Evolutionary conservation across 1,140 invertebrate genomes (phyloP).

Genomic region (Drosophila simulans): DNA sequence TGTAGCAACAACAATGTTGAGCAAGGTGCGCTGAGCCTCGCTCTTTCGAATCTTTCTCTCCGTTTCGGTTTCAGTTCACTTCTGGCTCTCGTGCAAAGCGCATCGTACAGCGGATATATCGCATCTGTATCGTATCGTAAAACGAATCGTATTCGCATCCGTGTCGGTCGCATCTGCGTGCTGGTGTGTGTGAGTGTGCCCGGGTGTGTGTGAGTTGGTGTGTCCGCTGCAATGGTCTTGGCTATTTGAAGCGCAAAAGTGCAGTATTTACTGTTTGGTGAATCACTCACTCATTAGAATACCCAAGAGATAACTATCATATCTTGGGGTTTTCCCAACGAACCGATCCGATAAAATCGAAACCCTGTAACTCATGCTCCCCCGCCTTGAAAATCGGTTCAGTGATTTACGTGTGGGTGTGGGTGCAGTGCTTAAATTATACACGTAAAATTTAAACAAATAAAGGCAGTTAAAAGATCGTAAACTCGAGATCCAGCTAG

Average conservation of each 20-base stretch:
- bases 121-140: conserved; percentile 22
- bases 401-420: conserved; percentile 26
- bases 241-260: conserved; percentile 61
- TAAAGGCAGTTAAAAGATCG: conserved; percentile 21
- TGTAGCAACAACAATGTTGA: conserved; percentile 71
- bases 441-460: conserved; percentile 31
- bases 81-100: conserved; percentile 80
- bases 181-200: conserved; percentile 25
- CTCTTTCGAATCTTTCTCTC: conserved; percentile 62
- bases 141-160: conserved; percentile 1
- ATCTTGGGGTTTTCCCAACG: neutral
- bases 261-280: conserved; percentile 50
- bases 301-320: conserved; percentile 1
- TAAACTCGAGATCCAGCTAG: conserved; percentile 17
- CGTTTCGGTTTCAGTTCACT: conserved; percentile 77
- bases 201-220: conserved; percentile 28
- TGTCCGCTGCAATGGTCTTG: conserved; percentile 47
- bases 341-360: conserved; percentile 4
- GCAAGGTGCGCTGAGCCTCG: conserved; percentile 75
- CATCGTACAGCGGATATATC: conserved; percentile 68
- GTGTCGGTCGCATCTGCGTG: conserved; percentile 30
- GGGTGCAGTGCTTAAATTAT: conserved; percentile 28
- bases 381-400: neutral
- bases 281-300: conserved; percentile 30
- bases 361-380: conserved; percentile 1